phyloP scores from a whole-genome alignment of 2,113 vertebrate species.

The Entomyzon cyanotis region DNA sequence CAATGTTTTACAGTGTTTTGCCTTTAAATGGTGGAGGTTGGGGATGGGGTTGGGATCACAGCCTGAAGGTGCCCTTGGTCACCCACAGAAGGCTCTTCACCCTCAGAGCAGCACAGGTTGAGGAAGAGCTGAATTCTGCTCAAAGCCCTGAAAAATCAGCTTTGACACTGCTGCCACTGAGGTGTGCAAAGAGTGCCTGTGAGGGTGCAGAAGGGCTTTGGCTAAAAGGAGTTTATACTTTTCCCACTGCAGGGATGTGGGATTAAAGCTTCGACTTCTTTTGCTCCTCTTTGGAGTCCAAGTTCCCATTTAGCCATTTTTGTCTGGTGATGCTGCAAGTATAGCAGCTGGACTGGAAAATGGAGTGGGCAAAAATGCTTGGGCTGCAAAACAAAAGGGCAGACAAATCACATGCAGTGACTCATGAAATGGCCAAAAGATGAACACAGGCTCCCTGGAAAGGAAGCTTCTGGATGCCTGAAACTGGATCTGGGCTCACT shows the following conservation, averaged over 20 bases:
- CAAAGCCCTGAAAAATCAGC: background rate
- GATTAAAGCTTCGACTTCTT: background rate
- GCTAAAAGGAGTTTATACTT: background rate
- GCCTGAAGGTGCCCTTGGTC: constrained; percentile 9
- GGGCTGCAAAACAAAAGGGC: background rate
- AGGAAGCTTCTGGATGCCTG: background rate
- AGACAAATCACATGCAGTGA: background rate
- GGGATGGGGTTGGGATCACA: background rate
- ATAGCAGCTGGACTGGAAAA: background rate
- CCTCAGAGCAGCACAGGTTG: background rate
- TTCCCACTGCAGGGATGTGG: background rate
- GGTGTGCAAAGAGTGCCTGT: too few species aligned
- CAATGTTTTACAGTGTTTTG: constrained; percentile 47
- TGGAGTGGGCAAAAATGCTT: background rate
- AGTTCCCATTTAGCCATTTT: background rate
- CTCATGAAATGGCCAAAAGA: background rate
- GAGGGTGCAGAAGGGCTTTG: background rate
- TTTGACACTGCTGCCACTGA: background rate
- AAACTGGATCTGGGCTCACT: background rate
- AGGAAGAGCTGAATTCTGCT: background rate
- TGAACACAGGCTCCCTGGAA: background rate
- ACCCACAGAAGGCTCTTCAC: background rate
- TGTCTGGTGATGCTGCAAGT: background rate
- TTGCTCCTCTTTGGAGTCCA: background rate
- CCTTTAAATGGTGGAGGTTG: background rate